Percentiles rank a stretch among this genome's conserved stretches.
These are phyloP conservation scores for Benitochromis conjunctus DNA, from an alignment of 2,113 vertebrate species.

Conservation along the genomic window DNA sequence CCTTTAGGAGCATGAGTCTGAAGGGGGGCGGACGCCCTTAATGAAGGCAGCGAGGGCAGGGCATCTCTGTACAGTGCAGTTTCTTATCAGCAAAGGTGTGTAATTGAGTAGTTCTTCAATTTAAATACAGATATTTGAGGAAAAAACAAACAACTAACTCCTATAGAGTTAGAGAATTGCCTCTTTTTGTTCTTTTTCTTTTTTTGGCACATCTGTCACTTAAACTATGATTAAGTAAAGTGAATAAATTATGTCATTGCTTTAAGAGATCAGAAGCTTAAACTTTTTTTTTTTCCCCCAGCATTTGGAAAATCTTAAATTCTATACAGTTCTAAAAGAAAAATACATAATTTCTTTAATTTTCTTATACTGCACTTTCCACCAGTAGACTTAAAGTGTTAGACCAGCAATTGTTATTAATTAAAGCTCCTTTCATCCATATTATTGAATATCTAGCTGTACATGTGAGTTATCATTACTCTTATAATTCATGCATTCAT, in stretches of 20 bases:
- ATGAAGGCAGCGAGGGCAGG: constrained; percentile 99
- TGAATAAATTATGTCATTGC: background rate
- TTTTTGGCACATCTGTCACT: background rate
- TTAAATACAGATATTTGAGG: background rate
- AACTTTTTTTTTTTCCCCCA: background rate
- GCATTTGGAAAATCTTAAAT: no score
- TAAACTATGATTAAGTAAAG: background rate
- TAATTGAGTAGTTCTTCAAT: background rate
- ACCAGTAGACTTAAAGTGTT: background rate
- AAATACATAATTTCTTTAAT: background rate
- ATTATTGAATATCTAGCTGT: background rate
- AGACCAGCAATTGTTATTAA: background rate
- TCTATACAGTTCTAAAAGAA: no score
- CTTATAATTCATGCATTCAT: background rate
- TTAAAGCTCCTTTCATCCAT: background rate
- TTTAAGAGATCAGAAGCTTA: background rate
- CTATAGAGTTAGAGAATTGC: background rate
- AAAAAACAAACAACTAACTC: background rate
- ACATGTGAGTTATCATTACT: background rate
- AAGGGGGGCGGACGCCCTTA: constrained; percentile 94
- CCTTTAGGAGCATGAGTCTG: constrained; percentile 92
- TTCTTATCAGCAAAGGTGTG: constrained; percentile 96
- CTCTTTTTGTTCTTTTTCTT: background rate
- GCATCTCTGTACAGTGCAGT: constrained; percentile 97
- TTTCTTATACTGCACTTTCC: background rate